Base-by-base conservation (phyloP, 2,888 invertebrate genomes). In the Phania funesta region DNA sequence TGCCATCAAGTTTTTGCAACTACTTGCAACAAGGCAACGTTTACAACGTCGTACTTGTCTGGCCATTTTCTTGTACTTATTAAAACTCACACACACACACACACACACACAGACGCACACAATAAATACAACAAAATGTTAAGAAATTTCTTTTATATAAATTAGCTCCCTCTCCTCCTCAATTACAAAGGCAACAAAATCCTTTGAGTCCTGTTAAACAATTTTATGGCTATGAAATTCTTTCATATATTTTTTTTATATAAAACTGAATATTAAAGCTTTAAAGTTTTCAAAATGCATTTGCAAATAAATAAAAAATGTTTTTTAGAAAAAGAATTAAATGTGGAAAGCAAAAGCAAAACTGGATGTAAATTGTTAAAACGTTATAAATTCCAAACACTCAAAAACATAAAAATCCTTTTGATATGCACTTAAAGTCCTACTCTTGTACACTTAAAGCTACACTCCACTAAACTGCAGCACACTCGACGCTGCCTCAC, bases 311-410 rank as follows among this genome's bases (percentile, higher is more conserved):
- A 38, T 29, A 52, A 16, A 52, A 18, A 18, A 20, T 24, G 38
- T 38, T 38, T 54, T 1, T 3, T 8, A 35, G 46, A 9, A 44
- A 46, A 35, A 26, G n/a, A 26, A 56, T 6, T 22, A 13, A 41
- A 18, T 20, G 8, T n/a, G 44, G 0, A n/a, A 22, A 44, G 7
- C 41, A 46, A 9, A 13, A 35, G 16, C 29, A 67, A 26, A 54
- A 48, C 16, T 26, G 24, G 58, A 67, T 67, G 56, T 29, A 67
- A 67, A 76, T 60, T 52, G 56, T 52, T 65, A 38, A 38, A 81
- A 81, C 58, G 78, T 65, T 82, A 75, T 82, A 78, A 82, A 78
- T 71, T 82, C 52, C 70, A 65, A 65, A 65, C 67, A 67, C 44
- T 74, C 56, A 74, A 68, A 74, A 56, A 58, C 74, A 74, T 65